Evolutionary conservation across 2,113 vertebrate species (phyloP), one percentile per base, ranked within the genome.

Genomic region (Megaceryle maxima): DNA sequence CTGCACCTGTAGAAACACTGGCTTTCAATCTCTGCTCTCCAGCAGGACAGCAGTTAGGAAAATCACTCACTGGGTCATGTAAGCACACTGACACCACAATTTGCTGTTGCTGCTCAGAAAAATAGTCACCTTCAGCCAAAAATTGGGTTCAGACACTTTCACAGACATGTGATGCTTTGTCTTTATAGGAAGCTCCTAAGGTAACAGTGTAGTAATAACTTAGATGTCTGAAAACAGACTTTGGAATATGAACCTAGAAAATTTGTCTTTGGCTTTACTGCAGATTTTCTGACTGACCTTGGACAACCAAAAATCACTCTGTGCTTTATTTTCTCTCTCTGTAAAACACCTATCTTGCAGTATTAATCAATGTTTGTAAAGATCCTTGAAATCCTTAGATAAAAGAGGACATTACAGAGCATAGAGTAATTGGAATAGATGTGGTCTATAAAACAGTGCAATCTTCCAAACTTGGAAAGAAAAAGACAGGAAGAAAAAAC

Each of bases 111-210:
- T 83, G 57, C 77, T 96, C 75, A 85, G 94, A 95, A 95, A 94
- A 96, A 96, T 96, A 92, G 94, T 79, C 88, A 88, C 80, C 74
- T 93, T 96, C 94, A 92, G 80, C 88, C 91, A 90, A 95, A 95
- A 94, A 94, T 78, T 92, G 90, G 62, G 77, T 87, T 92, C 91
- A 89, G 88, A 89, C 63, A 59, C 50, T 93, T 66, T 93, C 9
- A 6, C 7, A 43, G 88, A 76, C 66, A 8, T 72, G 78, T 60
- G 70, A 85, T 85, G 84, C 92, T 96, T 96, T 96, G 88, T 94
- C 74, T 96, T 92, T 85, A 60, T 35, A 59, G 87, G 87, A 92
- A 83, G 31, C 22, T 85, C 18, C 69, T 89, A 44, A 82, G 53
- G 66, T 82, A 84, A 78, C 50, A 21, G 9, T 3, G 9, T 53